These are phyloP conservation scores for Gortyna flavago DNA, from an alignment of 2,888 invertebrate species.

Conservation along the genomic window DNA sequence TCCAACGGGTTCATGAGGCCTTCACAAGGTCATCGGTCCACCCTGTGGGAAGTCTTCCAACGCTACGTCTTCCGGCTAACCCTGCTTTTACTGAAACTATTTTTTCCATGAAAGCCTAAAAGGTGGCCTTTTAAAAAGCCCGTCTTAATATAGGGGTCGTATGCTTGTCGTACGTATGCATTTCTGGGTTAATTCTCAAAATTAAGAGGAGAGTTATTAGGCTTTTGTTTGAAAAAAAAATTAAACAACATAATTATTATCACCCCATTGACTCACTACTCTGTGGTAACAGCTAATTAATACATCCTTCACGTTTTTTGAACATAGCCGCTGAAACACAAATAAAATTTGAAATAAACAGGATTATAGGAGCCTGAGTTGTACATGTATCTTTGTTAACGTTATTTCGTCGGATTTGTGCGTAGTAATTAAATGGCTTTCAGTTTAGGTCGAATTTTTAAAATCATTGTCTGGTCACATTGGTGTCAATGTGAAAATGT, in stretches of 20 bases:
- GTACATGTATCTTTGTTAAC: constrained; percentile 41
- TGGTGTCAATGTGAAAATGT: not conserved
- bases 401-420: constrained; percentile 29
- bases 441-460: constrained; percentile 31
- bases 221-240: not conserved
- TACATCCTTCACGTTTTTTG: constrained; percentile 51
- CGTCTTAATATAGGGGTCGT: not conserved
- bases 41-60: too few species aligned
- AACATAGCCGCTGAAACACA: constrained; percentile 27
- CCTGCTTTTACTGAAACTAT: too few species aligned
- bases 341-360: constrained; percentile 51
- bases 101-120: too few species aligned
- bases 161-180: not conserved
- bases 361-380: constrained; percentile 33
- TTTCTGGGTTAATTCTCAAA: not conserved
- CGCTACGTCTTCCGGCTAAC: too few species aligned
- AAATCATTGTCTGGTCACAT: constrained; percentile 38
- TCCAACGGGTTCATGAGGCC: too few species aligned
- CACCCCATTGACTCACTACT: constrained; percentile 6
- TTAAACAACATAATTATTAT: not conserved
- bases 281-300: constrained; percentile 56
- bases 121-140: too few species aligned
- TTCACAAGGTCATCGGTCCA: too few species aligned
- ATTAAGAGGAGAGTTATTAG: too few species aligned
- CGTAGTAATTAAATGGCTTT: constrained; percentile 26